Percentiles rank a stretch among this genome's conserved stretches.
These are phyloP conservation scores for Cantharis flavilabris DNA, from an alignment of 2,888 invertebrate species.

Conservation along the genomic window DNA sequence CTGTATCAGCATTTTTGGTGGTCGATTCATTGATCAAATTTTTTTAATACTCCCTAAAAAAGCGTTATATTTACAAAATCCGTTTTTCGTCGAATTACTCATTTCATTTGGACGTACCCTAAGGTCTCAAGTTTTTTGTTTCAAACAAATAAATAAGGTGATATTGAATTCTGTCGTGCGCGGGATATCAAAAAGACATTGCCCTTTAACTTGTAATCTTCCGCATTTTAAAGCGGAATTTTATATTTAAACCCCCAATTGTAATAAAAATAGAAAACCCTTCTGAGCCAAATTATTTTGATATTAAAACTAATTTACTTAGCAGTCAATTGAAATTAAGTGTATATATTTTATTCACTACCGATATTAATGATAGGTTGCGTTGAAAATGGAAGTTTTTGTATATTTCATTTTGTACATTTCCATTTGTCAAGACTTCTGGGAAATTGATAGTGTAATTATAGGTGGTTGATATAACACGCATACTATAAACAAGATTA, in stretches of 20 bases:
- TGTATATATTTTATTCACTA: background rate
- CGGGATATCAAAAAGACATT: conserved; percentile 4
- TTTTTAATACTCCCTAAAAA: background rate
- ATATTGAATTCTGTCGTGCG: conserved; percentile 9
- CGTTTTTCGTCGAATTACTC: conserved; percentile 11
- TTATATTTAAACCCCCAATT: background rate
- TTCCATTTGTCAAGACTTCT: conserved; percentile 31
- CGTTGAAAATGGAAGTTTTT: conserved; percentile 16
- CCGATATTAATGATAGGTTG: conserved; percentile 15
- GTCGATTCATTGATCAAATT: conserved; percentile 7
- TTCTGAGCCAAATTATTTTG: conserved; percentile 5
- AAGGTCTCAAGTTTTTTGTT: conserved; percentile 13
- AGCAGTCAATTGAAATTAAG: conserved; percentile 20
- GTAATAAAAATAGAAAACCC: background rate
- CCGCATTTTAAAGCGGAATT: background rate
- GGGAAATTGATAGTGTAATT: conserved; percentile 40
- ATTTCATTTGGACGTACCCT: conserved; percentile 9
- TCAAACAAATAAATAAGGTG: conserved; percentile 5
- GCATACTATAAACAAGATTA: conserved; percentile 41
- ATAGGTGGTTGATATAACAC: conserved; percentile 38
- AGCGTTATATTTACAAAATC: background rate
- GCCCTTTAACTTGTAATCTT: background rate
- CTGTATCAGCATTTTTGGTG: conserved; percentile 46
- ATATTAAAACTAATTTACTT: conserved; percentile 17
- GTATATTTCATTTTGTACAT: conserved; percentile 29